phyloP scores from a whole-genome alignment of 1,140 invertebrate genomes.

The Chironomus tepperi region DNA sequence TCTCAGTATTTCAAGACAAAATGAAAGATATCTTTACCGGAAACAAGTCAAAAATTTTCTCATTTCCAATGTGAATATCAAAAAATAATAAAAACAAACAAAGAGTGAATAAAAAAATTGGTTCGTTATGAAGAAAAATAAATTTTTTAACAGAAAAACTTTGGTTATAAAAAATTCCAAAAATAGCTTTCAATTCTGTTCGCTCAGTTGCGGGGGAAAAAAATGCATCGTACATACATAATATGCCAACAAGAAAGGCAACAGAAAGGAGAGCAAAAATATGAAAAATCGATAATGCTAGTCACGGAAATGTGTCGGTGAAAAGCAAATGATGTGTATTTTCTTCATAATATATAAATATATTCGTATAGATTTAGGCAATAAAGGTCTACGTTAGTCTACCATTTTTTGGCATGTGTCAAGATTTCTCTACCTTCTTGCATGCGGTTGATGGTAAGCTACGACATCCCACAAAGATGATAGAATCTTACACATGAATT shows the following conservation, averaged over 20 bases:
- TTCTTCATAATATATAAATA: not conserved
- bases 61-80: no score
- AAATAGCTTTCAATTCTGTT: no score
- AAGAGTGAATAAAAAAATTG: no score
- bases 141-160: no score
- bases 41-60: no score
- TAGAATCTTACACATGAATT: not conserved
- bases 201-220: not conserved
- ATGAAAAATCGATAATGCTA: slow-evolving; percentile 18
- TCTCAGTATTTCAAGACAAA: no score
- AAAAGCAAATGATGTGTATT: slow-evolving; percentile 3
- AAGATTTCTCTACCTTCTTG: not conserved
- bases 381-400: not conserved
- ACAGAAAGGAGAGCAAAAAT: not conserved
- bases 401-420: slow-evolving; percentile 3
- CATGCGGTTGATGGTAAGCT: not conserved
- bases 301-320: slow-evolving; percentile 22
- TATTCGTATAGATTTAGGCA: not conserved
- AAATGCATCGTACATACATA: not conserved
- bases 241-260: not conserved
- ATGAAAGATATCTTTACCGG: no score
- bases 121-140: no score
- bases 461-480: no score
- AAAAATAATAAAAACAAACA: no score
- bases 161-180: no score